A percentile compares a stretch with the other conserved stretches of the same genome.
Conservation (phyloP, 2,888 invertebrate species). For the Crossocerus cetratus region DNA sequence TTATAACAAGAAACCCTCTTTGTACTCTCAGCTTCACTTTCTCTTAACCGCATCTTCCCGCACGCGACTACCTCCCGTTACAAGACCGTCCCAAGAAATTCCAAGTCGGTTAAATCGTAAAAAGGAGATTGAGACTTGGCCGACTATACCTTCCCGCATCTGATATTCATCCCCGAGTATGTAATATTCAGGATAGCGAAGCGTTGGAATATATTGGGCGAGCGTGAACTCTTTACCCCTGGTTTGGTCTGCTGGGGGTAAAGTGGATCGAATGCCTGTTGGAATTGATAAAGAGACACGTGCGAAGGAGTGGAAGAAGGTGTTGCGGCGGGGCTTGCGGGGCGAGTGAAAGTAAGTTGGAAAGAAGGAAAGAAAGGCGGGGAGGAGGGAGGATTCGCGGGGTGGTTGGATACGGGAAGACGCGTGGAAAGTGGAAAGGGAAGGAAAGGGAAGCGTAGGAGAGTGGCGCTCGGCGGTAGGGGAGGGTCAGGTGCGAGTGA, state of each 20-base stretch:
- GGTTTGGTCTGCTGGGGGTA: background rate
- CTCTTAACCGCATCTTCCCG: too few relatives aligned
- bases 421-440: conserved; percentile 22
- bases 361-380: conserved; percentile 27
- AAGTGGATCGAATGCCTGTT: conserved; percentile 39
- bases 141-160: too few relatives aligned
- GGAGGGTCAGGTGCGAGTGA: background rate
- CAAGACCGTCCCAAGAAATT: too few relatives aligned
- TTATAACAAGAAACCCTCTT: too few relatives aligned
- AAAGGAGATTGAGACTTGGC: too few relatives aligned
- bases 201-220: background rate
- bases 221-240: background rate
- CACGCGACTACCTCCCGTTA: too few relatives aligned
- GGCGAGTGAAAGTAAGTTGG: background rate
- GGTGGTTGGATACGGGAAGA: background rate
- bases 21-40: too few relatives aligned
- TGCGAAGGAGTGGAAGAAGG: conserved; percentile 37
- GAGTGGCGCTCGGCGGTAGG: background rate
- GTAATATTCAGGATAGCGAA: background rate
- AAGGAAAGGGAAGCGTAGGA: background rate
- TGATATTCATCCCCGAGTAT: background rate
- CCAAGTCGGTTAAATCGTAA: too few relatives aligned
- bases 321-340: conserved; percentile 3
- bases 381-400: conserved; percentile 7
- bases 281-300: conserved; percentile 49